A percentile compares a stretch with the other conserved stretches of the same genome.
Evolutionary conservation across 2,113 vertebrate species (phyloP).

Genomic region (Microcebus lehilahytsara): DNA sequence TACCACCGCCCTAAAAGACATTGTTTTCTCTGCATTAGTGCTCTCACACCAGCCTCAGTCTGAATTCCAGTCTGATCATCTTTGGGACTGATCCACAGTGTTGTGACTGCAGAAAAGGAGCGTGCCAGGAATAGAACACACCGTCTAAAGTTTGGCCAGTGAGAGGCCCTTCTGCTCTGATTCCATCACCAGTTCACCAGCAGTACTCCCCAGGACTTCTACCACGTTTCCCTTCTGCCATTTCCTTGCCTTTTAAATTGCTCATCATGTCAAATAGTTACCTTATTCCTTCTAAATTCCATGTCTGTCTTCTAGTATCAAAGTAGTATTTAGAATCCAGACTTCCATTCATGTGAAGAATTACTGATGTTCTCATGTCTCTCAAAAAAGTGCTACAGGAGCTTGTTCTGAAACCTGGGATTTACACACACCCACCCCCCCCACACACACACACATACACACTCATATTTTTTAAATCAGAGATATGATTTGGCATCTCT

Average conservation of each 20-base stretch:
- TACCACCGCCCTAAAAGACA: neutral
- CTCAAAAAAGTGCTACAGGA: neutral
- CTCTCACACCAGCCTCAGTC: neutral
- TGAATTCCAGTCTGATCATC: neutral
- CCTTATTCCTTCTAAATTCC: neutral
- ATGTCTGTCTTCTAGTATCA: neutral
- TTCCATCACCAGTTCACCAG: neutral
- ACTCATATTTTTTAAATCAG: neutral
- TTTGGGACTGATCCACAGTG: neutral
- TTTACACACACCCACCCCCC: neutral
- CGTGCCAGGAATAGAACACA: neutral
- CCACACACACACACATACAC: neutral
- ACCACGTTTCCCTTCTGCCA: neutral
- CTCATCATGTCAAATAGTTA: neutral
- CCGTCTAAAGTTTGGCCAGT: neutral
- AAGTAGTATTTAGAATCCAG: neutral
- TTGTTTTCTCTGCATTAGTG: neutral
- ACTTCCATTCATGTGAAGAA: neutral
- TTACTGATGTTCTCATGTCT: neutral
- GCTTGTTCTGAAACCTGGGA: neutral
- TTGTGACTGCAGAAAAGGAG: neutral
- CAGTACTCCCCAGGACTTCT: neutral
- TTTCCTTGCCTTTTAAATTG: neutral
- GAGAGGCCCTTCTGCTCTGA: neutral
- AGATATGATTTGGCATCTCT: conserved; percentile 6